These are phyloP conservation scores for Potorous gilbertii DNA, from an alignment of 2,797 vertebrate genomes.

Conservation along the genomic window DNA sequence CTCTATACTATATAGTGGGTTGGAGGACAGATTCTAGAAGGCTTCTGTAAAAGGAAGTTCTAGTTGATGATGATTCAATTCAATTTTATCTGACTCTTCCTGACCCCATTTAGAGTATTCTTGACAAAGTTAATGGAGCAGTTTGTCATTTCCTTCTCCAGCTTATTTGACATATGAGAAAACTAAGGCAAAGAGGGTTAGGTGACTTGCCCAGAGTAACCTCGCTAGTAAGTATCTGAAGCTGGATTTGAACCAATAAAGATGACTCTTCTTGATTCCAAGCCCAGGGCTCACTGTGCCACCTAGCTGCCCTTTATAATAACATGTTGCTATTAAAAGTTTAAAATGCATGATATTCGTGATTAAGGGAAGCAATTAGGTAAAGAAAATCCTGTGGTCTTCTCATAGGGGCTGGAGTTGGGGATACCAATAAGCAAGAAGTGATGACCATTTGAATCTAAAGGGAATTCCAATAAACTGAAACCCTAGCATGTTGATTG, in stretches of 20 bases:
- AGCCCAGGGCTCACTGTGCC: not conserved
- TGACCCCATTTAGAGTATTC: too few species aligned
- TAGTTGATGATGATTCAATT: not conserved
- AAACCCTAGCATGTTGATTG: not conserved
- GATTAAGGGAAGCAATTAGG: too few species aligned
- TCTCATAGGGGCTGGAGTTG: not conserved
- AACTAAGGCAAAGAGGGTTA: slow-evolving; percentile 5
- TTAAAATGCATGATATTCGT: too few species aligned
- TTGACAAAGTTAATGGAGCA: too few species aligned
- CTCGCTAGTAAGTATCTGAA: not conserved
- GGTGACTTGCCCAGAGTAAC: not conserved
- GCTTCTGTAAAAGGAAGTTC: not conserved
- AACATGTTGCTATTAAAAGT: too few species aligned
- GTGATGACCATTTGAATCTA: not conserved
- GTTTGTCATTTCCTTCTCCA: not conserved
- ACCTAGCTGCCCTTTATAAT: too few species aligned
- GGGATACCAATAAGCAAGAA: too few species aligned
- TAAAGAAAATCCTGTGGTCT: not conserved
- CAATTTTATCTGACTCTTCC: too few species aligned
- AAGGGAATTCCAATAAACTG: too few species aligned
- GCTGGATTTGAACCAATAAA: not conserved
- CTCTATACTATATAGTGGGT: not conserved
- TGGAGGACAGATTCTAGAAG: not conserved
- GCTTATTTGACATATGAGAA: not conserved
- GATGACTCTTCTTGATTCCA: slow-evolving; percentile 17